A percentile compares a stretch with the other conserved stretches of the same genome.
Evolutionary conservation across 2,888 invertebrate species (phyloP).

Genomic region (Mythimna lalbum): DNA sequence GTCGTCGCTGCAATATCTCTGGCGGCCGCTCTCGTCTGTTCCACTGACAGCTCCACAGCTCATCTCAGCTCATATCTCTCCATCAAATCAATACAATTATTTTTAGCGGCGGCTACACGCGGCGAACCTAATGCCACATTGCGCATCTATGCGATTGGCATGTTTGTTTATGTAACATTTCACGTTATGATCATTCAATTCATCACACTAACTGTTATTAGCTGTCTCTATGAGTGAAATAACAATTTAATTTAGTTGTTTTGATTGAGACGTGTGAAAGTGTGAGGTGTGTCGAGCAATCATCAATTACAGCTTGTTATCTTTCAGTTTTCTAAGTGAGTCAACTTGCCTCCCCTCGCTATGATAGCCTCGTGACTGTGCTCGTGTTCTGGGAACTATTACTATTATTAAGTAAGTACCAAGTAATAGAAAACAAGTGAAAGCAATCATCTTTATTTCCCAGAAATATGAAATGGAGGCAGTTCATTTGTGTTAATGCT

Average conservation of each 20-base stretch:
- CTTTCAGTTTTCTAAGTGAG: slow-evolving; percentile 30
- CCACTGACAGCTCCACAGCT: slow-evolving; percentile 34
- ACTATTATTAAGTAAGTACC: slow-evolving; percentile 16
- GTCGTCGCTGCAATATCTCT: slow-evolving; percentile 13
- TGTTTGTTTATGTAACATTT: slow-evolving; percentile 38
- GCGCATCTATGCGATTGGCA: background rate
- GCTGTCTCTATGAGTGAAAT: slow-evolving; percentile 26
- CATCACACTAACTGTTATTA: slow-evolving; percentile 26
- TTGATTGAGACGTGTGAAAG: slow-evolving; percentile 6
- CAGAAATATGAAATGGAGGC: slow-evolving; percentile 11
- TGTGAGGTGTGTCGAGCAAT: slow-evolving; percentile 29
- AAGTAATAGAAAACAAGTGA: slow-evolving; percentile 9
- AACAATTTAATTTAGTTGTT: slow-evolving; percentile 38
- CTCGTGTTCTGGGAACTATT: slow-evolving; percentile 32
- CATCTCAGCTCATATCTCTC: slow-evolving; percentile 20
- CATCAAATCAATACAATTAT: slow-evolving; percentile 59
- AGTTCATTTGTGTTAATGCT: slow-evolving; percentile 45
- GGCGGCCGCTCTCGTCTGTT: slow-evolving; percentile 8
- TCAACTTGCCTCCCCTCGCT: slow-evolving; percentile 2
- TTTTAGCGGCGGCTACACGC: slow-evolving; percentile 47
- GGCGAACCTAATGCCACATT: slow-evolving; percentile 1
- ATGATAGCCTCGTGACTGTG: slow-evolving; percentile 1
- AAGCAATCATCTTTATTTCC: slow-evolving; percentile 15
- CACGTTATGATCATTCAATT: slow-evolving; percentile 31
- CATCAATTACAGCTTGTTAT: slow-evolving; percentile 48